Percentiles rank a stretch among this genome's conserved stretches.
These are phyloP conservation scores for Epinephelus coioides DNA, from an alignment of 2,797 vertebrate species.

Conservation along the genomic window DNA sequence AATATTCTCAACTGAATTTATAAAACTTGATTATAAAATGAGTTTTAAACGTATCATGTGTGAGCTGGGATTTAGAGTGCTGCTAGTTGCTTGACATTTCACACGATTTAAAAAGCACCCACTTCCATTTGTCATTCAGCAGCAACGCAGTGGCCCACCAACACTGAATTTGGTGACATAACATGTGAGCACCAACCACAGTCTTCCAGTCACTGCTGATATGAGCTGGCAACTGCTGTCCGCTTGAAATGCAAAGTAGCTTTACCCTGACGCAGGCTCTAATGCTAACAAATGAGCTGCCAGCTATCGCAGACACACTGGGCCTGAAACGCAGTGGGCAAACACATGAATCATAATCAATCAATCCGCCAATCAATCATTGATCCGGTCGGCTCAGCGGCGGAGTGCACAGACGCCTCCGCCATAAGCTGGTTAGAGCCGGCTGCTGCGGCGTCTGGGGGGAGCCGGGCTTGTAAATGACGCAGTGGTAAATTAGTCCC, in stretches of 20 bases:
- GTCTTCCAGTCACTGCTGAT: not conserved
- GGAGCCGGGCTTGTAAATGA: slow-evolving; percentile 53
- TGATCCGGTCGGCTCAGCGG: slow-evolving; percentile 22
- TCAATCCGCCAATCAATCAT: slow-evolving; percentile 74
- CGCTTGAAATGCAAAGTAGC: slow-evolving; percentile 53
- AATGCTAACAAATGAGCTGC: slow-evolving; percentile 79
- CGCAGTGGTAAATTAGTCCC: slow-evolving; percentile 73
- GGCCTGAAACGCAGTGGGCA: slow-evolving; percentile 49
- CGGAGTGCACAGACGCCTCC: slow-evolving; percentile 24
- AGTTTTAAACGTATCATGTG: not conserved
- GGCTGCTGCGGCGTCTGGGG: not conserved
- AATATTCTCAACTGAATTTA: not conserved
- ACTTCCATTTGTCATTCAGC: not conserved
- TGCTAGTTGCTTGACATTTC: not conserved
- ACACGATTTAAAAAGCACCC: not conserved
- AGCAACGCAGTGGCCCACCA: not conserved
- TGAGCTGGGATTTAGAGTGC: not conserved
- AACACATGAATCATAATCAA: slow-evolving; percentile 76
- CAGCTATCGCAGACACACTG: slow-evolving; percentile 43
- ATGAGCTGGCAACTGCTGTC: slow-evolving; percentile 31
- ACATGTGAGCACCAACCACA: slow-evolving; percentile 1
- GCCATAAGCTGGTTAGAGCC: slow-evolving; percentile 37
- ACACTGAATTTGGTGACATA: slow-evolving; percentile 8
- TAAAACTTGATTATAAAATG: not conserved
- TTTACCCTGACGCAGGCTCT: slow-evolving; percentile 41